Conservation (phyloP, 2,113 vertebrate genomes). For the Percina caprodes region DNA sequence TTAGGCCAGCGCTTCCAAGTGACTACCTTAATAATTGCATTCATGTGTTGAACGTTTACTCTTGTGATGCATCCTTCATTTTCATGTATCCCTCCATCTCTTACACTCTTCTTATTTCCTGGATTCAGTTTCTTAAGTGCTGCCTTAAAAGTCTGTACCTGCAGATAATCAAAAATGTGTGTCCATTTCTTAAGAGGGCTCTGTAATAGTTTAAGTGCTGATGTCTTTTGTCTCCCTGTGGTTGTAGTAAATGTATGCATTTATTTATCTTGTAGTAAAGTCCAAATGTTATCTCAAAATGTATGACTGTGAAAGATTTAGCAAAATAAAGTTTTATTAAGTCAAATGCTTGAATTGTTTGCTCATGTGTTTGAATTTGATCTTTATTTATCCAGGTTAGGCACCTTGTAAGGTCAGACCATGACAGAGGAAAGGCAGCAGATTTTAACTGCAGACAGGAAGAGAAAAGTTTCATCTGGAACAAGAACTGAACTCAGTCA, state of each 20-base stretch:
- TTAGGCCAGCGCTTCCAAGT: neutral
- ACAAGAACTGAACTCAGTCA: neutral
- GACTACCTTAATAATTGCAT: neutral
- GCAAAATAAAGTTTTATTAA: conserved; percentile 53
- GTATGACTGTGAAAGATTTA: conserved; percentile 47
- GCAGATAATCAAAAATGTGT: conserved; percentile 11
- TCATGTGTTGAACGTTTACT: neutral
- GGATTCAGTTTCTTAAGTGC: conserved; percentile 59
- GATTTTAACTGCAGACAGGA: neutral
- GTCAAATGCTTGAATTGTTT: neutral
- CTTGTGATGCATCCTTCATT: neutral
- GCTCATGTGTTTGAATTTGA: neutral
- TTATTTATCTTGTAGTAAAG: conserved; percentile 45
- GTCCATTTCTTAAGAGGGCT: conserved; percentile 31
- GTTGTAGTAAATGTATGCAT: conserved; percentile 19
- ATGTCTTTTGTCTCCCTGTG: neutral
- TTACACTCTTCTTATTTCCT: neutral
- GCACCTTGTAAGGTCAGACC: neutral
- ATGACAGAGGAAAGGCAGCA: neutral
- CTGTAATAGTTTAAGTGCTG: neutral
- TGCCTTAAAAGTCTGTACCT: conserved; percentile 61
- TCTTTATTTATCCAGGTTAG: neutral
- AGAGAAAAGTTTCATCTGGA: neutral
- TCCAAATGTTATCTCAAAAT: conserved; percentile 23
- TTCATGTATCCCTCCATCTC: neutral